These are phyloP conservation scores for Scaptomyza graminum DNA, from an alignment of 1,140 invertebrate species.

Conservation along the genomic window DNA sequence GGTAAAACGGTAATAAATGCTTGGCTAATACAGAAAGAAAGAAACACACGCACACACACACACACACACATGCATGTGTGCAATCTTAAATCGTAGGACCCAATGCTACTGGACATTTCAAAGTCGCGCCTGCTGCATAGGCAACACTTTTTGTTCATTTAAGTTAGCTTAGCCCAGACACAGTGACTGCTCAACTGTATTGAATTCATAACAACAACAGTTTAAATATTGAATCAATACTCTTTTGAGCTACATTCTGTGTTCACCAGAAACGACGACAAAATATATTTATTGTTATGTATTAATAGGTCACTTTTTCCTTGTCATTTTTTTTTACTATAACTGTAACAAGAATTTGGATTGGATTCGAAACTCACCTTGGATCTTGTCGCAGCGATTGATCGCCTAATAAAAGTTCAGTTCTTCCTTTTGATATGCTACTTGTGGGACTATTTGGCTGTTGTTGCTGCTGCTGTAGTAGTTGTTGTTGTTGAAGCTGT, in stretches of 20 bases:
- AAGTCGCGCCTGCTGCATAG: slow-evolving; percentile 46
- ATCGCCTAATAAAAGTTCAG: slow-evolving; percentile 83
- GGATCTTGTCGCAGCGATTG: slow-evolving; percentile 73
- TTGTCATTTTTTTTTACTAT: no score
- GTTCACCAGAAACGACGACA: no score
- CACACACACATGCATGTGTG: background rate
- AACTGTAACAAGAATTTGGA: no score
- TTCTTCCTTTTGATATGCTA: slow-evolving; percentile 84
- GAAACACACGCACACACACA: slow-evolving; percentile 18
- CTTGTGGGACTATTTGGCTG: slow-evolving; percentile 76
- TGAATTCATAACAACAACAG: background rate
- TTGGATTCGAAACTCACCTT: slow-evolving; percentile 56
- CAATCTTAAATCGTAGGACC: background rate
- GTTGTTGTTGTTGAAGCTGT: slow-evolving; percentile 48
- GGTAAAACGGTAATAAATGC: slow-evolving; percentile 48
- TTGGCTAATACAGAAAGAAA: slow-evolving; percentile 41
- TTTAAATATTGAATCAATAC: background rate
- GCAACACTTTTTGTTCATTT: slow-evolving; percentile 25
- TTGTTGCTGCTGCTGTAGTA: slow-evolving; percentile 44
- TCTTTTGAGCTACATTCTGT: no score
- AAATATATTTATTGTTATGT: no score
- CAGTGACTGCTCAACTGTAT: slow-evolving; percentile 41
- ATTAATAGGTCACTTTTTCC: no score
- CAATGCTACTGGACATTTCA: slow-evolving; percentile 11
- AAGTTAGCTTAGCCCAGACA: slow-evolving; percentile 19